Percentiles rank a stretch among this genome's conserved stretches.
These are phyloP conservation scores for Fragum whitleyi DNA, from an alignment of 2,888 invertebrate genomes.

Conservation along the genomic window DNA sequence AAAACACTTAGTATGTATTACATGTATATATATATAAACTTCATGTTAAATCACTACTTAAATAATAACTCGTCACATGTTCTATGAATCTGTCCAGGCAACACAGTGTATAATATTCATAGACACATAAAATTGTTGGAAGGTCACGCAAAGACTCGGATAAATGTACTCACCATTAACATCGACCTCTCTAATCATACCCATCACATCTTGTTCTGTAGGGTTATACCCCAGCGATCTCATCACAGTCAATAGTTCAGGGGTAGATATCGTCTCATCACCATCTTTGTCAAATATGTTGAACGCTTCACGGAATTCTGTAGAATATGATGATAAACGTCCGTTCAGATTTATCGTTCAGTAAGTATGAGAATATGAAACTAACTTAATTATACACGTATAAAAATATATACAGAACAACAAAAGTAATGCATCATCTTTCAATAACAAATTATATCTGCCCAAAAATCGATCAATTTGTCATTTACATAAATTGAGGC, in stretches of 20 bases:
- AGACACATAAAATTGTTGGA: too few species aligned
- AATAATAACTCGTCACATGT: too few species aligned
- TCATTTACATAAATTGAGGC: too few species aligned
- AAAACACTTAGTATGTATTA: too few species aligned
- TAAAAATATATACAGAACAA: not conserved
- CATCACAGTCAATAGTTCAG: conserved; percentile 64
- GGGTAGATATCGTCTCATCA: conserved; percentile 57
- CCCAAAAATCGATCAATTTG: too few species aligned
- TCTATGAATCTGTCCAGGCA: too few species aligned
- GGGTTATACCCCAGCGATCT: conserved; percentile 62
- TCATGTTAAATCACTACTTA: too few species aligned
- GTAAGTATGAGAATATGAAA: not conserved
- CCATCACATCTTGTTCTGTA: conserved; percentile 43
- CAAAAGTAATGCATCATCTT: not conserved
- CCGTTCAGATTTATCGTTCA: not conserved
- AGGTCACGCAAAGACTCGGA: too few species aligned
- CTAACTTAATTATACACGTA: not conserved
- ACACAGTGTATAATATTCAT: too few species aligned
- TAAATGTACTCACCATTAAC: conserved; percentile 59
- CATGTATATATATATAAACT: too few species aligned
- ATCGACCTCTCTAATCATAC: conserved; percentile 63
- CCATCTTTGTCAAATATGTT: conserved; percentile 64
- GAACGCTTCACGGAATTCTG: conserved; percentile 61
- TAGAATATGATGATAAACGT: conserved; percentile 1
- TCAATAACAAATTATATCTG: not conserved